A percentile compares a stretch with the other conserved stretches of the same genome.
Evolutionary conservation across 1,140 invertebrate genomes (phyloP).

Genomic region (Drosophila guanche): DNA sequence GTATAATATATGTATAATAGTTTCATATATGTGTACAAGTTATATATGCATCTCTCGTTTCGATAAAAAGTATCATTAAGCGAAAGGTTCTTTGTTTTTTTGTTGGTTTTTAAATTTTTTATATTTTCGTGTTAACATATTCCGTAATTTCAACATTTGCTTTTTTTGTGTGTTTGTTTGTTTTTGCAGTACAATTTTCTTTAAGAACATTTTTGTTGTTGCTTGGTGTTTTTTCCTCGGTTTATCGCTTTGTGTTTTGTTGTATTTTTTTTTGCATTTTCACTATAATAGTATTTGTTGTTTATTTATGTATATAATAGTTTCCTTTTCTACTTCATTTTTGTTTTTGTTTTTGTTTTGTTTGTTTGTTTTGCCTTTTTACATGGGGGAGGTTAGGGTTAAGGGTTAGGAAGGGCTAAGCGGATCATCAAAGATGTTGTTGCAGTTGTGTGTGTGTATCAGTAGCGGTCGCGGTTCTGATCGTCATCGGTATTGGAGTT

Average conservation of each 20-base stretch:
- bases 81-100: constrained; percentile 29
- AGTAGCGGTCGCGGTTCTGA: constrained; percentile 68
- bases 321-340: constrained; percentile 45
- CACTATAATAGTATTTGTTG: constrained; percentile 56
- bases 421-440: constrained; percentile 32
- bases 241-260: constrained; percentile 49
- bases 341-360: constrained; percentile 19
- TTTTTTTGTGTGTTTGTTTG: constrained; percentile 44
- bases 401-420: constrained; percentile 1
- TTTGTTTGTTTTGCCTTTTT: constrained; percentile 63
- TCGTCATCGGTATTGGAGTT: constrained; percentile 75
- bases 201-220: constrained; percentile 56
- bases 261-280: constrained; percentile 46
- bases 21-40: constrained; percentile 21
- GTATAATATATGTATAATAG: constrained; percentile 19
- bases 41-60: constrained; percentile 30
- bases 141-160: constrained; percentile 55
- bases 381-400: constrained; percentile 55
- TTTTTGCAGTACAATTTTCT: constrained; percentile 62
- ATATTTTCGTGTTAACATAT: constrained; percentile 44
- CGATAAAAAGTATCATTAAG: constrained; percentile 55
- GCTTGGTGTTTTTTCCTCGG: constrained; percentile 33
- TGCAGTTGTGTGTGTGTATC: constrained; percentile 42
- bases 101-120: constrained; percentile 36
- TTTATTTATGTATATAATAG: constrained; percentile 64